Base-by-base conservation (phyloP, 2,888 invertebrate genomes). In the Dryococelus australis region DNA sequence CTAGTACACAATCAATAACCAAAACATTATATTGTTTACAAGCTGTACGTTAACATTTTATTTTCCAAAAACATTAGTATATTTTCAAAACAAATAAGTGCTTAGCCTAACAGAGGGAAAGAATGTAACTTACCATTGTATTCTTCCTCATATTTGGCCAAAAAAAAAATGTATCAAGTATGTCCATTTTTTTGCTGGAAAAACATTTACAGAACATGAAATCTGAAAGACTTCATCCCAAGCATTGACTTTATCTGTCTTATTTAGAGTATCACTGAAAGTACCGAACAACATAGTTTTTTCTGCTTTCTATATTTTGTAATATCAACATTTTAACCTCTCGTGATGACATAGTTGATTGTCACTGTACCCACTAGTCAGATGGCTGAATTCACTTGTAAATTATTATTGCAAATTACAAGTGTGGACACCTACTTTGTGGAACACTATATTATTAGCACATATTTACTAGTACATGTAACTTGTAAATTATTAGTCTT, bases 281-380 rank as follows among this genome's bases (percentile, higher is more conserved):
- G n/a, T n/a, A n/a, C n/a, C n/a, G n/a, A n/a, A n/a, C n/a, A n/a
- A n/a, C n/a, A n/a, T n/a, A n/a, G n/a, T n/a, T n/a, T 65, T 65
- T 20, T 65, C 65, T 65, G 65, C 65, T 16, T 16, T 65, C 65
- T 16, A 20, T 65, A 24, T 65, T 65, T 65, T 65, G 65, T 65
- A 65, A 65, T 65, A 65, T 65, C 16, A 65, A 65, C 65, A 65
- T 65, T 65, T 65, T 65, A 65, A 65, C 65, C 65, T 65, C 65
- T 65, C 65, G 20, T 65, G 65, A 65, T 65, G 65, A 5, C 65
- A 65, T 65, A 12, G 65, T 20, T 65, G 20, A 65, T 65, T 24
- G 24, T 5, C 20, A 65, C 10, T 20, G 5, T 65, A 65, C 16
- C 8, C 20, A 65, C 65, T 24, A 65, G 20, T 65, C 5, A 24